Evolutionary conservation across 2,113 vertebrate genomes (phyloP), one percentile per base, ranked within the genome.

Genomic region (Conger conger): DNA sequence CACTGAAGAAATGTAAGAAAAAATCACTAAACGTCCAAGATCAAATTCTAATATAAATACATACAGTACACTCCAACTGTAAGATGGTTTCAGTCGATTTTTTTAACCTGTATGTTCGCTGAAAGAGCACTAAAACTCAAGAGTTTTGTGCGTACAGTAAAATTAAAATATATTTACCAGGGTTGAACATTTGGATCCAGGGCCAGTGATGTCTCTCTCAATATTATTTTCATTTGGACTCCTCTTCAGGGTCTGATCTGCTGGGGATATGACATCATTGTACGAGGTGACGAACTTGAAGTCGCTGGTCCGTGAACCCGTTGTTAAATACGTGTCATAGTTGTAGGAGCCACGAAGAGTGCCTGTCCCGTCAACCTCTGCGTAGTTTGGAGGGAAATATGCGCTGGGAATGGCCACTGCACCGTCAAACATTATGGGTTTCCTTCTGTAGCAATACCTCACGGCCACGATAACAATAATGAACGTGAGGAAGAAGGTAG

Each of bases 391-490:
- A 86, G 91, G 90, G 40, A 92, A 90, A 87, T 90, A 92, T 1
- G 88, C 90, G 53, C 91, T 87, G 82, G 91, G 89, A 80, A 93
- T 91, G 83, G 90, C 87, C 0, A 92, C 89, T 80, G 91, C 91
- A 83, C 91, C 90, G 45, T 92, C 91, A 88, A 92, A 90, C 91
- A 92, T 87, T 87, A 90, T 86, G 83, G 91, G 89, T 27, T 86
- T 92, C 81, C 82, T 91, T 17, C 87, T 87, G 23, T 73, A 91
- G 20, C 88, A 91, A 9, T 86, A 92, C 86, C 93, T 96, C 63
- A 92, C 93, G 81, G 93, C 87, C 7, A 95, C 8, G 17, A 88
- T 73, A 68, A 92, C 87, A 73, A 94, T 94, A 15, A 95, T 81
- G 0, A 87, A 89, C 7, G 86, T 89, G 82, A 94, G 16, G 6